Conservation (phyloP, 2,113 vertebrate species). For the Rana temporaria region DNA sequence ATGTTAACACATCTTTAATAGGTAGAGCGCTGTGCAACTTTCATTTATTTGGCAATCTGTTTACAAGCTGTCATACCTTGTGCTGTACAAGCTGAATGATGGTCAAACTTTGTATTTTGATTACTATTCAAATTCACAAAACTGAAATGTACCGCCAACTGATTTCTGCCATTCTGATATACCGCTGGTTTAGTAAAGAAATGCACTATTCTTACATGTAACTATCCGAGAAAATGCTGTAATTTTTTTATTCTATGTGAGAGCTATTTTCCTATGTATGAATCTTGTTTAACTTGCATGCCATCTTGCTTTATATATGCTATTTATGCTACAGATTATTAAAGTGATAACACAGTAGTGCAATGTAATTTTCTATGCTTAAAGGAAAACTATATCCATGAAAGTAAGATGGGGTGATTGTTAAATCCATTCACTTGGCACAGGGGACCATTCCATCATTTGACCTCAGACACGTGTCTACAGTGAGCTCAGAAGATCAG, state of each 20-base stretch:
- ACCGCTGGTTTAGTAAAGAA: slow-evolving; percentile 2
- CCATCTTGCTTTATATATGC: slow-evolving; percentile 26
- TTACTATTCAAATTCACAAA: background rate
- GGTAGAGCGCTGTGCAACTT: slow-evolving; percentile 27
- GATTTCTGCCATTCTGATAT: slow-evolving; percentile 1
- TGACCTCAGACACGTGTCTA: no score
- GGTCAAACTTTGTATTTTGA: slow-evolving; percentile 6
- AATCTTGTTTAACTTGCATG: slow-evolving; percentile 28
- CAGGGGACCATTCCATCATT: no score
- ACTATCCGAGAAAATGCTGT: slow-evolving; percentile 44
- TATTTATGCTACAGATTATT: slow-evolving; percentile 21
- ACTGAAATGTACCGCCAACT: background rate
- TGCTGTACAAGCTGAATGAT: slow-evolving; percentile 19
- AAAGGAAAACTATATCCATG: background rate
- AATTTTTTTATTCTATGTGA: slow-evolving; percentile 45
- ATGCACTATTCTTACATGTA: slow-evolving; percentile 31
- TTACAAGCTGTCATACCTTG: slow-evolving; percentile 16
- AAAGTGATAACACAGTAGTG: background rate
- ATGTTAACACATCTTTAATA: slow-evolving; percentile 7
- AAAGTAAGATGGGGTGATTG: background rate
- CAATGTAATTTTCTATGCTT: slow-evolving; percentile 12
- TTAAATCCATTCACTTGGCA: no score
- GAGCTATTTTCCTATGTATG: slow-evolving; percentile 54
- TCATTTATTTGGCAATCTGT: slow-evolving; percentile 16
- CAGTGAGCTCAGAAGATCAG: no score